Conservation (phyloP, 2,888 invertebrate species). For the Julus scanicus region DNA sequence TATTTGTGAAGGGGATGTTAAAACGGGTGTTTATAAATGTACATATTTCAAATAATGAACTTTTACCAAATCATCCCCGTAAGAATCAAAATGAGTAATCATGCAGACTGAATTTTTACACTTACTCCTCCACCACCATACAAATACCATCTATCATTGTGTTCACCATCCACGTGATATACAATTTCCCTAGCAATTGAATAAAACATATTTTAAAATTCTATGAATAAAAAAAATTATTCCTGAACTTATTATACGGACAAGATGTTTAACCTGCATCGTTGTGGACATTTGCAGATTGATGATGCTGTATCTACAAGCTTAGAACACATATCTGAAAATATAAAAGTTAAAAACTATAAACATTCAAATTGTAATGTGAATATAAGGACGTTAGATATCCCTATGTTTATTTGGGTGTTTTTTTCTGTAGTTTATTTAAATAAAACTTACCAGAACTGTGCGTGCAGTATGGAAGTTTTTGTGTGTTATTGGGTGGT, state of each 20-base stretch:
- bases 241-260: neutral
- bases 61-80: no score
- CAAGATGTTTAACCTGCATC: neutral
- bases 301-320: neutral
- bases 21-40: no score
- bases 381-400: no score
- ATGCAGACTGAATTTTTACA: neutral
- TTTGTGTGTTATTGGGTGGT: constrained; percentile 1
- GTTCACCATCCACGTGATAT: neutral
- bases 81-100: no score
- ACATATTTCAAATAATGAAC: no score
- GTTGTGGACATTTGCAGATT: constrained; percentile 25
- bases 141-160: constrained; percentile 4
- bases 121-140: constrained; percentile 29
- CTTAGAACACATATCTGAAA: neutral
- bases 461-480: neutral
- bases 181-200: neutral
- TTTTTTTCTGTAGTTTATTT: no score
- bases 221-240: no score
- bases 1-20: no score
- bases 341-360: no score
- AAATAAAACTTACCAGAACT: neutral
- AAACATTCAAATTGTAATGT: no score
- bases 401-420: no score
- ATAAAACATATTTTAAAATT: neutral